These are phyloP conservation scores for Lithobates pipiens DNA, from an alignment of 2,797 vertebrate genomes.

Conservation along the genomic window DNA sequence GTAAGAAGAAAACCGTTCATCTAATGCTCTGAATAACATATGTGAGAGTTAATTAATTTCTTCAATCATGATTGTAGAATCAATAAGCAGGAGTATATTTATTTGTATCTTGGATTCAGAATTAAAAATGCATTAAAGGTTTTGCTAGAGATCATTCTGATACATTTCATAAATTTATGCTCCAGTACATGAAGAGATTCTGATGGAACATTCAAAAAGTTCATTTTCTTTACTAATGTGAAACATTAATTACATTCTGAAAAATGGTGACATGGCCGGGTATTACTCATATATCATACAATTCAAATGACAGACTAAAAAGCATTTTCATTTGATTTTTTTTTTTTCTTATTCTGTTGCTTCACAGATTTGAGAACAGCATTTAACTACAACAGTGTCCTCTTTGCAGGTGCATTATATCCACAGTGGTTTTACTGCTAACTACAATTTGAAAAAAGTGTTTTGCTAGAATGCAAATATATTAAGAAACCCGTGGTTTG, in stretches of 20 bases:
- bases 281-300: conserved; percentile 50
- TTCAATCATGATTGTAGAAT: conserved; percentile 59
- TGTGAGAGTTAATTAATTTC: conserved; percentile 60
- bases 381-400: not conserved
- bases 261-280: conserved; percentile 47
- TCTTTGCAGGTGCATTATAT: not conserved
- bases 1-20: conserved; percentile 62
- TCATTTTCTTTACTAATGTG: conserved; percentile 55
- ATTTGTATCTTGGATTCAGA: conserved; percentile 61
- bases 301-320: conserved; percentile 46
- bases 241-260: conserved; percentile 59
- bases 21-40: conserved; percentile 58
- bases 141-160: conserved; percentile 53
- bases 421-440: not conserved
- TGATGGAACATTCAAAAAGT: conserved; percentile 53
- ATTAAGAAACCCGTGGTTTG: not conserved
- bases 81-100: conserved; percentile 33
- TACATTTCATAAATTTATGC: conserved; percentile 50
- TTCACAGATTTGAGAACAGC: conserved; percentile 11
- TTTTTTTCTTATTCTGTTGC: conserved; percentile 1
- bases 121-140: conserved; percentile 62
- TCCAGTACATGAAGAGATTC: conserved; percentile 26
- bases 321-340: conserved; percentile 4
- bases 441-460: not conserved
- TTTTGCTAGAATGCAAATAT: not conserved